Evolutionary conservation across 2,797 vertebrate species (phyloP), one percentile per base, ranked within the genome.

Genomic region (Lophius americanus): DNA sequence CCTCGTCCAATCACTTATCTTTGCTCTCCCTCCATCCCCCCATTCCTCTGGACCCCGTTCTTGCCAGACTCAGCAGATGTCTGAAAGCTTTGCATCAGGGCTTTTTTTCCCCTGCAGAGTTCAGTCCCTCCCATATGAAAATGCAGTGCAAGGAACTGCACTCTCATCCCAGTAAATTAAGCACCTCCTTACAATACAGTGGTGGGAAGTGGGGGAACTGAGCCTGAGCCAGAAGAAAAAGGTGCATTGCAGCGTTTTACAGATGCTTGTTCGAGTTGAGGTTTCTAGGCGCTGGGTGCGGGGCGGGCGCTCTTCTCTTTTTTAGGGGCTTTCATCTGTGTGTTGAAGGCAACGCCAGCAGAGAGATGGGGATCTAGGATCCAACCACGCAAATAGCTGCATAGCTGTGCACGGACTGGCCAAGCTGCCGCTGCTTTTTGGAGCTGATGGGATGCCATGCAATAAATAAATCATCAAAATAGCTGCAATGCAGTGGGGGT

Each of bases 401-500:
- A 83, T 81, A 69, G 72, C 82, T 64, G 76, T 83, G 83, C 81
- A 68, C 81, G 35, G 76, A 58, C 83, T 69, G 85, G 86, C 86
- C 81, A 85, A 73, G 84, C 84, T 78, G 81, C 81, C 75, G 66
- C 82, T 83, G 87, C 79, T 87, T 84, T 87, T 85, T 86, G 87
- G 80, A 89, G 86, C 87, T 86, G 89, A 86, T 85, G 86, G 82
- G 78, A 89, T 88, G 88, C 85, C 90, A 86, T 70, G 85, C 84
- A 90, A 92, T 92, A 92, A 92, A 92, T 91, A 92, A 91, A 91
- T 91, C 85, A 91, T 91, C 84, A 79, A 76, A 88, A 86, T 83
- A 78, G 78, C 90, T 92, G 91, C 90, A 92, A 84, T 92, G 91
- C 89, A 87, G 91, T 87, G 82, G 86, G 89, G 88, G 87, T 90